Conservation (phyloP, 2,797 vertebrate genomes). For the Cossypha caffra region DNA sequence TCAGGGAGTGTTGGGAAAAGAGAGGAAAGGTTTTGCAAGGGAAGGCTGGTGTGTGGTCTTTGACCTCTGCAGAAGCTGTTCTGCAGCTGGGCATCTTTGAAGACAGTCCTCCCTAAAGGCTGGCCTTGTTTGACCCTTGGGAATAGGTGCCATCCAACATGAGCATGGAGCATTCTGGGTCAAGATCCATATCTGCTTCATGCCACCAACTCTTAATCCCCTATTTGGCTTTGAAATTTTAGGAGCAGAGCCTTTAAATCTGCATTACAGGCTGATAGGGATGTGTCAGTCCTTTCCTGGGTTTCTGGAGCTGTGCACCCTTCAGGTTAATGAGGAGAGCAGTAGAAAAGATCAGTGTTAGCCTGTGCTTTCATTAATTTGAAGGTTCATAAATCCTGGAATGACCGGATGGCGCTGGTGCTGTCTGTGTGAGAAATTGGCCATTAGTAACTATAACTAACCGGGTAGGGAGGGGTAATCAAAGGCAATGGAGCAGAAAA, state of each 20-base stretch:
- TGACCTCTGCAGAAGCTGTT: not conserved
- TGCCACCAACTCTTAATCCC: not conserved
- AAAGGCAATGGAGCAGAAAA: conserved; percentile 69
- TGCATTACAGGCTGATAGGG: not conserved
- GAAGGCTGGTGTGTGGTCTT: not conserved
- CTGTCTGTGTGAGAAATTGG: conserved; percentile 25
- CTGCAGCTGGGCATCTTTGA: not conserved
- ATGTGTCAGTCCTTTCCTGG: not conserved
- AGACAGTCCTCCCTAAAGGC: not conserved
- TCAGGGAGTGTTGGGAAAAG: not conserved
- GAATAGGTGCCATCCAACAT: not conserved
- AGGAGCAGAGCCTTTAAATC: conserved; percentile 31
- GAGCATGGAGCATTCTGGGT: not conserved
- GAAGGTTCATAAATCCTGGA: conserved; percentile 44
- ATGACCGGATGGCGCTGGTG: not conserved
- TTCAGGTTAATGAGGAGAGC: not conserved
- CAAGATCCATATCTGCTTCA: not conserved
- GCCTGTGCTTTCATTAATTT: conserved; percentile 42
- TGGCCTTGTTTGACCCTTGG: not conserved
- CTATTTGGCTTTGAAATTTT: not conserved
- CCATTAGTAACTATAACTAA: conserved; percentile 53
- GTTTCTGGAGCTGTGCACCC: not conserved
- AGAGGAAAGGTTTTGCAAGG: not conserved
- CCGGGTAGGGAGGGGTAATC: conserved; percentile 31
- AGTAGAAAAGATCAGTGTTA: conserved; percentile 2